These are phyloP conservation scores for Pseudorhiza aurosa DNA, from an alignment of 30 jellyfish, hydroid and myxozoan genomes.

Conservation along the genomic window DNA sequence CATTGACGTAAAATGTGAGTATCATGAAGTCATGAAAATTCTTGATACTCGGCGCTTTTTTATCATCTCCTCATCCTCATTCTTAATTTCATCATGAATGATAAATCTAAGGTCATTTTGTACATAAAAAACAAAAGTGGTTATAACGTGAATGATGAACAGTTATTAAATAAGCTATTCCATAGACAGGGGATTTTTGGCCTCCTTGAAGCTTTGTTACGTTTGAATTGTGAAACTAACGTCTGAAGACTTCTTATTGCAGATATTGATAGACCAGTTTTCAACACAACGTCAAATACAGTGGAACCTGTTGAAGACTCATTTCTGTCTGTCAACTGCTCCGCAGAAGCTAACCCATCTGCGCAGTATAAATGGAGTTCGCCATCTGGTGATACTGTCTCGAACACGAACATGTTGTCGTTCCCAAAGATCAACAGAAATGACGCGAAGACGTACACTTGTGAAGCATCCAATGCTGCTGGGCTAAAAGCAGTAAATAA, in stretches of 20 bases:
- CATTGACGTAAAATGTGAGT: slow-evolving; percentile 11
- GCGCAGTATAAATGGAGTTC: slow-evolving; percentile 10
- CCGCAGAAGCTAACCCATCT: slow-evolving; percentile 6
- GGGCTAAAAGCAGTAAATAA: background rate
- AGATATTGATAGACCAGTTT: slow-evolving; percentile 10
- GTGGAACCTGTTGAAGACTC: background rate
- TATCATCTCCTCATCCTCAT: too few relatives aligned
- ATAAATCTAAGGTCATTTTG: too few relatives aligned
- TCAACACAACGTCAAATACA: background rate
- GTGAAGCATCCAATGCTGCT: slow-evolving; percentile 31
- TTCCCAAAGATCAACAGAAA: background rate
- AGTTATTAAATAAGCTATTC: too few relatives aligned
- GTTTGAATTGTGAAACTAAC: too few relatives aligned
- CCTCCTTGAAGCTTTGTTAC: too few relatives aligned
- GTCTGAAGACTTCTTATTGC: background rate
- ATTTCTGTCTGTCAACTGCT: slow-evolving; percentile 1
- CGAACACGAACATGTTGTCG: background rate
- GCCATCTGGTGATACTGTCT: background rate
- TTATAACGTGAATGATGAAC: too few relatives aligned
- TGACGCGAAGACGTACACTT: background rate
- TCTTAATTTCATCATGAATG: too few relatives aligned
- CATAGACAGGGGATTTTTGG: too few relatives aligned
- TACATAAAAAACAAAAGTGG: too few relatives aligned
- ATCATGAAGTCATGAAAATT: too few relatives aligned
- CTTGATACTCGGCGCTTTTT: too few relatives aligned